phyloP scores from a whole-genome alignment of 2,797 vertebrate species.

The Coregonus ussuriensis region DNA sequence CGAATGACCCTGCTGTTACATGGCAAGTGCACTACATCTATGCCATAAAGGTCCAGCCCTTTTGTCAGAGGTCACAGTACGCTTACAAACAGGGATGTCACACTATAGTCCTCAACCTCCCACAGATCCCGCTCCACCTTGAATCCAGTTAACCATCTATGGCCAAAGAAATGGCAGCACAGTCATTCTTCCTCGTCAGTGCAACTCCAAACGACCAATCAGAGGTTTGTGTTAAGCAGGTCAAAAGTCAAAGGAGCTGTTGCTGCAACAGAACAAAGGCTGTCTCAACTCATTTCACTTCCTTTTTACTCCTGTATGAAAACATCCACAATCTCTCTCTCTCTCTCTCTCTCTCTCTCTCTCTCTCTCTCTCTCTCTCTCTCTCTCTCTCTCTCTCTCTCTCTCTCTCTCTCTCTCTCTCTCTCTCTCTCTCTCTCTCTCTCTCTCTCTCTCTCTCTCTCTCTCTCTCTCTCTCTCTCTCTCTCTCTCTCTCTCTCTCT shows the following conservation, averaged over 20 bases:
- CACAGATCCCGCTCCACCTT: not conserved
- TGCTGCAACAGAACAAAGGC: conserved; percentile 59
- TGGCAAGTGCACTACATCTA: too few species aligned
- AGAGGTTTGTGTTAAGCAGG: conserved; percentile 37
- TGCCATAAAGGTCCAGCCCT: not conserved
- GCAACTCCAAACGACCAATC: conserved; percentile 19
- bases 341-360: conserved; percentile 15
- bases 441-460: conserved; percentile 20
- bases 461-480: not conserved
- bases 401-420: conserved; percentile 10
- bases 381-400: too few species aligned
- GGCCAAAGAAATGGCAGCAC: not conserved
- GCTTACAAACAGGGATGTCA: not conserved
- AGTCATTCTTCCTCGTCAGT: not conserved
- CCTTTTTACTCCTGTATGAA: conserved; percentile 27
- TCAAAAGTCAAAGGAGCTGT: conserved; percentile 66
- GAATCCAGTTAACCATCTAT: not conserved
- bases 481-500: conserved; percentile 14
- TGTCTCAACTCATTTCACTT: conserved; percentile 63
- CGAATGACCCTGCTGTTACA: too few species aligned
- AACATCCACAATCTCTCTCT: not conserved
- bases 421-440: not conserved
- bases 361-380: too few species aligned
- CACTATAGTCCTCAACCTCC: not conserved
- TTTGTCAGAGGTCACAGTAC: not conserved